Conservation (phyloP, 2,888 invertebrate species). For the Drosophila yooni region DNA sequence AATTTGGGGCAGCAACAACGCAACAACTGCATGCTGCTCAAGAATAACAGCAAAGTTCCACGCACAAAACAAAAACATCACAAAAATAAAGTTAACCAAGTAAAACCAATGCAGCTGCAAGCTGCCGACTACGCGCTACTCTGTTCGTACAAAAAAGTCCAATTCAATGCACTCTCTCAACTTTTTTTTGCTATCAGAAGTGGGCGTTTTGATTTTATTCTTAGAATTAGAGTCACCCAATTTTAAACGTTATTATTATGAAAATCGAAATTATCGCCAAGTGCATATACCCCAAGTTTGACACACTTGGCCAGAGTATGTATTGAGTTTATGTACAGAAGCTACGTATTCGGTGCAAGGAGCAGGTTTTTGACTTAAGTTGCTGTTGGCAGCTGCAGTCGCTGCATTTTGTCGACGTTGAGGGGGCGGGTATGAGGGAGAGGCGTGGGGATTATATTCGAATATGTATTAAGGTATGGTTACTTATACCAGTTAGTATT, state of each 20-base stretch:
- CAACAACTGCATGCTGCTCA: slow-evolving; percentile 38
- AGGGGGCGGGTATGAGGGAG: slow-evolving; percentile 6
- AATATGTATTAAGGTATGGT: slow-evolving; percentile 22
- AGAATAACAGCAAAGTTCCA: slow-evolving; percentile 53
- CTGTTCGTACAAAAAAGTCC: not conserved
- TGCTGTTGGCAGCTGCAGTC: slow-evolving; percentile 19
- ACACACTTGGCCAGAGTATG: not conserved
- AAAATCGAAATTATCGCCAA: not conserved
- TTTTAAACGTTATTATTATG: not conserved
- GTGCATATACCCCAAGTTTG: not conserved
- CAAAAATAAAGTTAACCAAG: slow-evolving; percentile 34
- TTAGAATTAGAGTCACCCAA: not conserved
- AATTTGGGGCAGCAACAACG: slow-evolving; percentile 59
- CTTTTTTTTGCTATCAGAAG: not conserved
- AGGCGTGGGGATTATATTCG: slow-evolving; percentile 39
- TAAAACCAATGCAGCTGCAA: not conserved
- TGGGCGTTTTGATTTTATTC: not conserved
- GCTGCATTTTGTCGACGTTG: slow-evolving; percentile 46
- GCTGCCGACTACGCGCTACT: slow-evolving; percentile 6
- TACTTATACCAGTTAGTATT: slow-evolving; percentile 26
- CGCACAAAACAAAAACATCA: slow-evolving; percentile 24
- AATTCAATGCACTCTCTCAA: not conserved
- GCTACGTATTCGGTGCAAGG: slow-evolving; percentile 58
- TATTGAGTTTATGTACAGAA: slow-evolving; percentile 29
- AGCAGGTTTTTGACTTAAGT: slow-evolving; percentile 64